Percentiles rank a stretch among this genome's conserved stretches.
Evolutionary conservation across 2,113 vertebrate genomes (phyloP).

Genomic region (Polyodon spathula): DNA sequence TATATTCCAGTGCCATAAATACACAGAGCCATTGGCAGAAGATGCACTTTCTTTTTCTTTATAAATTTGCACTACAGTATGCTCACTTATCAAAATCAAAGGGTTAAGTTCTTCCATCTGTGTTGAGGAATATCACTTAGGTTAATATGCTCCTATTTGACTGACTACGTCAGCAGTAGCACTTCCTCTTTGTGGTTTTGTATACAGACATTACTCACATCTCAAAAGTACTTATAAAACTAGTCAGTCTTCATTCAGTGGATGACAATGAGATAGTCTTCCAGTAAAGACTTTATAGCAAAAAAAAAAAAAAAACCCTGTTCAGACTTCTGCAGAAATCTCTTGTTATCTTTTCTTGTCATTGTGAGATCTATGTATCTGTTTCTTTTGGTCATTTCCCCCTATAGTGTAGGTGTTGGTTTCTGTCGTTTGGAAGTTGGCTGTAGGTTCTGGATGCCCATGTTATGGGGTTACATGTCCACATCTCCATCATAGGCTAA

Average conservation of each 20-base stretch:
- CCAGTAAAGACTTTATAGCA: neutral
- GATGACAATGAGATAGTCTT: neutral
- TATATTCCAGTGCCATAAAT: neutral
- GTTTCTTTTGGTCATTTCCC: neutral
- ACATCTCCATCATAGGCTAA: slow-evolving; percentile 89
- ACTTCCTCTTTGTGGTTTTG: no score
- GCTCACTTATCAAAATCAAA: no score
- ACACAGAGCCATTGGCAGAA: neutral
- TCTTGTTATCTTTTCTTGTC: no score
- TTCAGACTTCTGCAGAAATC: neutral
- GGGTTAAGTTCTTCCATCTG: no score
- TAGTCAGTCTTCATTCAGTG: neutral
- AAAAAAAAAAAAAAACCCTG: neutral
- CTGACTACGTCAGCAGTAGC: no score
- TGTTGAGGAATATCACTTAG: no score
- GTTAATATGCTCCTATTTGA: no score
- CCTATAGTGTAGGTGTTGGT: neutral
- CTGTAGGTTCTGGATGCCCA: neutral
- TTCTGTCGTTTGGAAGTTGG: neutral
- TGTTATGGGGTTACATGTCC: slow-evolving; percentile 71
- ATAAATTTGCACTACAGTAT: neutral
- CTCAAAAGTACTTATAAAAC: neutral
- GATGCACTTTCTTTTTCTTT: neutral
- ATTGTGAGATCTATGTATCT: neutral
- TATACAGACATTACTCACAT: no score